Evolutionary conservation across 2,888 invertebrate genomes (phyloP), one percentile per base, ranked within the genome.

Genomic region (Molorchus minor): DNA sequence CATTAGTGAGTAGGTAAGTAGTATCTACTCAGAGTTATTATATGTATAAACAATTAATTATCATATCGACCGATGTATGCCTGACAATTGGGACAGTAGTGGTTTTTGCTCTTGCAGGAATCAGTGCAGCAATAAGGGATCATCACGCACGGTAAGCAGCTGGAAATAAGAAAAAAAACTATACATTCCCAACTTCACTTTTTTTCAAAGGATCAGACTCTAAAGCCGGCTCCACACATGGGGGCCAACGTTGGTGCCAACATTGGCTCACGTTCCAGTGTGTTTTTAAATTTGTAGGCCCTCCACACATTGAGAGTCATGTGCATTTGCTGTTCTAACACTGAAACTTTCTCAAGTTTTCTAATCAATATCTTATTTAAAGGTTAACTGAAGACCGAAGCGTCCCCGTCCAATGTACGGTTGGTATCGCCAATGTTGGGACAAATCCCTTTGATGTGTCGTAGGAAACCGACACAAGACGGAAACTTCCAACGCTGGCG

Each of bases 51-150:
- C 21, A 5, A n/a, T 19, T 49, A 51, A 29, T 29, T 40, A 1
- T 29, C 40, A 19, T 40, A 40, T 4, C 40, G 40, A 25, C 84
- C 84, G 29, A 84, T 70, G 61, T 70, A 84, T 0, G 77, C 68
- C 8, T 75, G 71, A 66, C 84, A 84, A 30, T 76, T 71, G 1
- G 83, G 83, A 63, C 84, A 84, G 57, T 78, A 81, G 62, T 84
- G 84, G 57, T 81, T 82, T 45, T 75, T 76, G 13, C 71, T 71
- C 63, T 80, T 66, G 52, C 82, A 83, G 12, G 75, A 76, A 58
- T 83, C 82, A 49, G 77, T 77, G 53, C 82, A 83, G 53, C 82
- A 83, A 57, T 83, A 83, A 0, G 82, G 82, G 33, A 81, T 77
- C 7, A 79, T 79, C 7, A 73, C 79, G 59, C 82, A 83, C 7